Percentiles rank a stretch among this genome's conserved stretches.
phyloP scores from a whole-genome alignment of 2,888 invertebrate species.

The Cerastis leucographa region DNA sequence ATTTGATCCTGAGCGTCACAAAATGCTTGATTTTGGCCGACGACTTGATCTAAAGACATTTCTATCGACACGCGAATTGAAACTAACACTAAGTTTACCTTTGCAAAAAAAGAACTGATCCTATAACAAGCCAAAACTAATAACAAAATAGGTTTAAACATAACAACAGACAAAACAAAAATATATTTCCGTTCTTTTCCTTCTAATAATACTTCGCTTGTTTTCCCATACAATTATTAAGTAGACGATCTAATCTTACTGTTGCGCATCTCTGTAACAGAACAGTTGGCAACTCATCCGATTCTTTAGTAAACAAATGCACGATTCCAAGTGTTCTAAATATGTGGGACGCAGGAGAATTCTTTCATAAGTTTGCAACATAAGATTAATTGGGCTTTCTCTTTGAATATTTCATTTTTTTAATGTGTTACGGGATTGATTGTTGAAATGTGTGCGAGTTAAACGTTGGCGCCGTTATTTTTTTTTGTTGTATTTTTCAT shows the following conservation, averaged over 20 bases:
- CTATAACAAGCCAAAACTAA: not conserved
- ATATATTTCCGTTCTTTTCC: slow-evolving; percentile 17
- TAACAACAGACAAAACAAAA: slow-evolving; percentile 36
- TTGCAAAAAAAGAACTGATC: not conserved
- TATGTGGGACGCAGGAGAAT: slow-evolving; percentile 63
- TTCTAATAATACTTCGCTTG: slow-evolving; percentile 37
- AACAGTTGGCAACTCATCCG: slow-evolving; percentile 54
- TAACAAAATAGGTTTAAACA: slow-evolving; percentile 1
- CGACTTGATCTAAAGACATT: not conserved
- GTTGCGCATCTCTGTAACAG: slow-evolving; percentile 36
- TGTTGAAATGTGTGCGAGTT: slow-evolving; percentile 8
- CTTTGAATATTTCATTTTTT: slow-evolving; percentile 46
- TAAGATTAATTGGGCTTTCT: slow-evolving; percentile 59
- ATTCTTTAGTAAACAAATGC: slow-evolving; percentile 65
- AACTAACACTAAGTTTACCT: not conserved
- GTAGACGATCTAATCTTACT: slow-evolving; percentile 50
- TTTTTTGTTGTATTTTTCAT: slow-evolving; percentile 3
- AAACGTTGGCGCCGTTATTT: slow-evolving; percentile 23
- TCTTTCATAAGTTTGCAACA: slow-evolving; percentile 66
- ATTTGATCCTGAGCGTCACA: not conserved
- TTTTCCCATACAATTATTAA: slow-evolving; percentile 54
- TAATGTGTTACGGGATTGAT: slow-evolving; percentile 32
- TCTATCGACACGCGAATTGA: not conserved
- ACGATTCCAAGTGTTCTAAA: slow-evolving; percentile 60
- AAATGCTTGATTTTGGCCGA: not conserved